Evolutionary conservation across 2,888 invertebrate genomes (phyloP), one percentile per base, ranked within the genome.

Genomic region (Synanthedon andrenaeformis): DNA sequence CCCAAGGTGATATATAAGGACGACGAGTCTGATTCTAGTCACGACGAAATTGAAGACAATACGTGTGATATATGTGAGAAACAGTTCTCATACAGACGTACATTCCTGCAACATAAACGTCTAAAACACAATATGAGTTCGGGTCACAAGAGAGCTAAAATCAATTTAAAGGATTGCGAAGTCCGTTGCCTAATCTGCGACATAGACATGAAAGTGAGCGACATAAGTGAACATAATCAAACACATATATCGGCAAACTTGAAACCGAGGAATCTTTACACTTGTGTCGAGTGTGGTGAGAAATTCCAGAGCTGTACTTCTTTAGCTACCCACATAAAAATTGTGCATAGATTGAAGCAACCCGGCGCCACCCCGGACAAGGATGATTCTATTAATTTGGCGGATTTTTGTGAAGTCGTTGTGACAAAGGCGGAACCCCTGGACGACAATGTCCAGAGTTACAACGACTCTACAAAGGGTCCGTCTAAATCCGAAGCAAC

Each of bases 371-470:
- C 69, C 53, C 64, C 71, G 42, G 69, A 65, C 48, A 53, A 58
- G 48, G 49, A 63, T 35, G 60, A 64, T 45, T 58, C 62, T 52
- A 64, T 72, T 3, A 74, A 87, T 57, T 64, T 81, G 74, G 79
- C 87, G 82, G 88, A 87, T 83, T 88, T 88, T 85, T 88, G 88
- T 81, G 88, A 88, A 62, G 87, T 88, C 82, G 88, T 88, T 82
- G 88, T 88, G 83, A 82, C 87, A 41, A 88, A 88, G 67, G 72
- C 82, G 83, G 88, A 88, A 78, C 87, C 87, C 67, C 82, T 83
- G 84, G 86, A 83, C 57, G 64, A 61, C 57, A 35, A 35, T 14
- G 65, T 79, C 80, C 87, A 84, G 84, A 78, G 74, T 83, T 84
- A 81, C 84, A 85, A 82, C 85, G 86, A 76, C 83, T 75, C 72